These are phyloP conservation scores for Anthopleura xanthogrammica DNA, from an alignment of 92 coral and sea anemone species.

Conservation along the genomic window DNA sequence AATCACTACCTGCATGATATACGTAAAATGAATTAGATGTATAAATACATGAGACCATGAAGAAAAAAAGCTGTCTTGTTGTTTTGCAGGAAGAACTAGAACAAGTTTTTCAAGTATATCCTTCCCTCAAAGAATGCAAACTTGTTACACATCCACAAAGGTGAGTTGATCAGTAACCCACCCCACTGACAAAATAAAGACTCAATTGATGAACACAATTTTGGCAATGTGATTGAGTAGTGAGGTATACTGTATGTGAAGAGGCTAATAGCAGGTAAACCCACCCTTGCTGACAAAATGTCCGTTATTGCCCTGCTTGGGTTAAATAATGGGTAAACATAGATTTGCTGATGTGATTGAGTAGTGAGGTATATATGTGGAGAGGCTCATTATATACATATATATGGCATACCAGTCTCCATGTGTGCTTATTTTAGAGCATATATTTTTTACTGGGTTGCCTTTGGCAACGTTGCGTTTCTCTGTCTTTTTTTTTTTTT, in stretches of 20 bases:
- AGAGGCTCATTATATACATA: too few species aligned
- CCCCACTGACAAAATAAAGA: neutral
- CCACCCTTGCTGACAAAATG: too few species aligned
- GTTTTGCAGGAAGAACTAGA: conserved; percentile 27
- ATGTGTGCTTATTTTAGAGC: too few species aligned
- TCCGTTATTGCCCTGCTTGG: neutral
- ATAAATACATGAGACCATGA: neutral
- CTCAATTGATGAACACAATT: neutral
- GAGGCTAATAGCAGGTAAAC: too few species aligned
- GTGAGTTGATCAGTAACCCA: neutral
- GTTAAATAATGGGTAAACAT: neutral
- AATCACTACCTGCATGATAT: neutral
- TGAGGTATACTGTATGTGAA: too few species aligned
- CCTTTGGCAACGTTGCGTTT: too few species aligned
- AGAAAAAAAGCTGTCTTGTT: neutral
- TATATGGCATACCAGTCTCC: too few species aligned
- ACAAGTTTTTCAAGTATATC: conserved; percentile 4
- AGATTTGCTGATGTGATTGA: too few species aligned
- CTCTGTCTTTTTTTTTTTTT: too few species aligned
- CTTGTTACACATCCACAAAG: conserved; percentile 2
- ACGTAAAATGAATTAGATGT: neutral
- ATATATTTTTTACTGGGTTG: too few species aligned
- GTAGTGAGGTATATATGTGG: too few species aligned
- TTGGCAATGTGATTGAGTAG: neutral
- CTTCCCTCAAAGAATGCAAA: conserved; percentile 15